Conservation (phyloP, 2,113 vertebrate genomes). For the Phalacrocorax brasilianus region DNA sequence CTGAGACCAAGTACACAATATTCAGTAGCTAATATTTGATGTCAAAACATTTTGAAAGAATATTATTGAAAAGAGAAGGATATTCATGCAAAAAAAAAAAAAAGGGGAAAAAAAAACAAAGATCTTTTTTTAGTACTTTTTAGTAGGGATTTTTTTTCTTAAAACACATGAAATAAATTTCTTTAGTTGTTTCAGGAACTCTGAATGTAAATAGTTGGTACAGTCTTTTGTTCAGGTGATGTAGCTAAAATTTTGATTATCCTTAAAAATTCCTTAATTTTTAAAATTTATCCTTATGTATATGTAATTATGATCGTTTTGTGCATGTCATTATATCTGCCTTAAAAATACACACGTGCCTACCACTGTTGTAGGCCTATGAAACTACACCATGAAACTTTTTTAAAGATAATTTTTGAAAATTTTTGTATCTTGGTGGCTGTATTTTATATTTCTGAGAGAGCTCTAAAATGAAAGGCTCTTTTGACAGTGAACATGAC, state of each 20-base stretch:
- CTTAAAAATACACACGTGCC: not conserved
- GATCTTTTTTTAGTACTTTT: not conserved
- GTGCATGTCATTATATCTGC: not conserved
- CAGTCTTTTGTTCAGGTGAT: not conserved
- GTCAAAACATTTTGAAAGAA: not conserved
- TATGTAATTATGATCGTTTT: not conserved
- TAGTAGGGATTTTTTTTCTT: not conserved
- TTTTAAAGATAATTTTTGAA: not conserved
- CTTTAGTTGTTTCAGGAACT: not conserved
- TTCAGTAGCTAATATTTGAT: not conserved
- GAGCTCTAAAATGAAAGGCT: not conserved
- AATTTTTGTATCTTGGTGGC: not conserved
- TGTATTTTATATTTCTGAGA: not conserved
- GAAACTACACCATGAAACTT: not conserved
- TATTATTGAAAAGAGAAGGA: not conserved
- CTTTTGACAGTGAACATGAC: not conserved
- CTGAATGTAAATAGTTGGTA: not conserved
- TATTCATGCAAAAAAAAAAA: not conserved
- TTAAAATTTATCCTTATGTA: not conserved
- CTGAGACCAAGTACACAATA: not conserved
- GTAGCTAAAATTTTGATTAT: not conserved
- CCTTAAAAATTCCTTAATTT: not conserved
- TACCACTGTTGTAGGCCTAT: not conserved
- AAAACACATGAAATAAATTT: not conserved
- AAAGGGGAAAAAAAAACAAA: not conserved